These are phyloP conservation scores for Cryptoprocta ferox DNA, from an alignment of 2,797 vertebrate genomes.

Conservation along the genomic window DNA sequence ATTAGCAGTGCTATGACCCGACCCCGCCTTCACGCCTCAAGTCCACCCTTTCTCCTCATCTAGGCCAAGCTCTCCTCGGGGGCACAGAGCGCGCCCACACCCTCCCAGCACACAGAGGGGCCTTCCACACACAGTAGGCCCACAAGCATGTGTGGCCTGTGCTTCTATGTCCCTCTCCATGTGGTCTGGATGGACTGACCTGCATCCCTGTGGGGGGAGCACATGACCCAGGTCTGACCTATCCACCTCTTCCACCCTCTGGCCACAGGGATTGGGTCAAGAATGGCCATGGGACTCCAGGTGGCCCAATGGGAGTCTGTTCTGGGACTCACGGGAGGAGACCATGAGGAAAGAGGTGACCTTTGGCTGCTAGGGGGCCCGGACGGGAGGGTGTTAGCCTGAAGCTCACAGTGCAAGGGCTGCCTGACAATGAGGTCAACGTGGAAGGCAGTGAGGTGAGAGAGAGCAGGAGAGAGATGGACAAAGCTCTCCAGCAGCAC, in stretches of 20 bases:
- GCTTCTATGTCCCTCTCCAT: not conserved
- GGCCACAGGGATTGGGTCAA: not conserved
- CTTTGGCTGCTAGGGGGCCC: not conserved
- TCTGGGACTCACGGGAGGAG: not conserved
- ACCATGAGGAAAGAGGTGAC: not conserved
- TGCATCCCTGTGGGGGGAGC: accelerated
- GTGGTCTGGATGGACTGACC: not conserved
- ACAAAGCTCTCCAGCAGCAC: not conserved
- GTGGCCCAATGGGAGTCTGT: not conserved
- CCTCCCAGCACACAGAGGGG: not conserved
- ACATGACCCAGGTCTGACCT: not conserved
- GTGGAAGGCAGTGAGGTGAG: not conserved
- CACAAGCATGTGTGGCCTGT: not conserved
- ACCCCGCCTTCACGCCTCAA: not conserved
- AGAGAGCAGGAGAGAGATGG: not conserved
- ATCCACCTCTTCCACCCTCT: not conserved
- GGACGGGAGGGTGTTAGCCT: not conserved
- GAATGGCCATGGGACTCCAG: not conserved
- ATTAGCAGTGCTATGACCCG: not conserved
- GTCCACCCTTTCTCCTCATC: not conserved
- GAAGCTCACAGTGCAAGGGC: not conserved
- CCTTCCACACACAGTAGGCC: not conserved
- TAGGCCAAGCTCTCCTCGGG: not conserved
- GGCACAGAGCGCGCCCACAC: accelerated
- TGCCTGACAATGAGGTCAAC: not conserved